Percentiles rank a stretch among this genome's conserved stretches.
Evolutionary conservation across 2,888 invertebrate species (phyloP).

Genomic region (Craniophora ligustri): DNA sequence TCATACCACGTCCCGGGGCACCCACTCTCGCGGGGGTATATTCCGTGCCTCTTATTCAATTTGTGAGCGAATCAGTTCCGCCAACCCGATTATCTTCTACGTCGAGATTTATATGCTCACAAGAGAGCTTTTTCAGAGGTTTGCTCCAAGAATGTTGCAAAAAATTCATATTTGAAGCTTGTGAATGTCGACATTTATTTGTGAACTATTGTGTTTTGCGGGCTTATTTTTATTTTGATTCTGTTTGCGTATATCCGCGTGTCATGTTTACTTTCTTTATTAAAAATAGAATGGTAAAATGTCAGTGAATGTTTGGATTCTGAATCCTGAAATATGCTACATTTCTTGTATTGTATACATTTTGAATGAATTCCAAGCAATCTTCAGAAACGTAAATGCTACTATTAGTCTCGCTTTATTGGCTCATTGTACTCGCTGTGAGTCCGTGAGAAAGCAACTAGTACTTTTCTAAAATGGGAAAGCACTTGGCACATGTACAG

Average conservation of each 20-base stretch:
- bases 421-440: constrained; percentile 68
- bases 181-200: constrained; percentile 53
- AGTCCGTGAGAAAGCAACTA: constrained; percentile 75
- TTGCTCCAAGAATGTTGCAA: constrained; percentile 64
- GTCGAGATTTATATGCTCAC: constrained; percentile 83
- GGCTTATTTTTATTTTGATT: constrained; percentile 13
- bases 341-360: background rate
- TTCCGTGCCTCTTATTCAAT: constrained; percentile 85
- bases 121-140: constrained; percentile 74
- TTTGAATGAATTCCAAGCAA: constrained; percentile 20
- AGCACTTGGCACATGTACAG: constrained; percentile 78
- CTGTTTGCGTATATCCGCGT: constrained; percentile 9
- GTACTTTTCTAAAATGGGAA: constrained; percentile 75
- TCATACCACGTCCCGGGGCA: constrained; percentile 54
- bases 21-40: constrained; percentile 69
- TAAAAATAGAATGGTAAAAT: constrained; percentile 15
- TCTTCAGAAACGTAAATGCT: constrained; percentile 51
- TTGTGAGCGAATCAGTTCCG: constrained; percentile 86
- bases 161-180: constrained; percentile 61
- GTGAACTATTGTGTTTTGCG: constrained; percentile 42
- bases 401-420: constrained; percentile 68
- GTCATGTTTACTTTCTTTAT: constrained; percentile 5
- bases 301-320: background rate
- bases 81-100: constrained; percentile 86
- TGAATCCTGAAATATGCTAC: background rate